phyloP scores from a whole-genome alignment of 1,140 invertebrate genomes.

The Drosophila ironensis region DNA sequence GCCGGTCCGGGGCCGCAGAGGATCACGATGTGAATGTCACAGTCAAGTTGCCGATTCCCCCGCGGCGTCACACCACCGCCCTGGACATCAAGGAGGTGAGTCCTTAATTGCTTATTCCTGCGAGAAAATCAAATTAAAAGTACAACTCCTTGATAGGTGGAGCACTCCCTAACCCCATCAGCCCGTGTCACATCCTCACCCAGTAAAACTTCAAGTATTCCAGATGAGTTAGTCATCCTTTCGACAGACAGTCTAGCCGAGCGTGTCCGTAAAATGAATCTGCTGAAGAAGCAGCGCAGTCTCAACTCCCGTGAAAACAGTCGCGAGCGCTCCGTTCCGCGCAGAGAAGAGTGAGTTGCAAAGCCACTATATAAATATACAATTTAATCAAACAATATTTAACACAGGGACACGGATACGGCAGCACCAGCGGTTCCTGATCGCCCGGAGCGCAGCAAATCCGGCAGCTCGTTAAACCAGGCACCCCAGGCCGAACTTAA shows the following conservation, averaged over 20 bases:
- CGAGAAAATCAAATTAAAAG: not conserved
- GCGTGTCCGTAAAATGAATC: slow-evolving; percentile 85
- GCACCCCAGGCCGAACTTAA: slow-evolving; percentile 39
- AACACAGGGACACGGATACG: slow-evolving; percentile 45
- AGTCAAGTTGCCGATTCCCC: slow-evolving; percentile 86
- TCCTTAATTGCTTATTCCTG: not conserved
- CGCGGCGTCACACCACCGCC: slow-evolving; percentile 83
- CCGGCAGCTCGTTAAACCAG: slow-evolving; percentile 50
- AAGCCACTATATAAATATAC: no score
- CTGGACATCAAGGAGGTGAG: slow-evolving; percentile 83
- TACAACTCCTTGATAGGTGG: slow-evolving; percentile 42
- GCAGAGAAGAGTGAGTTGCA: slow-evolving; percentile 62
- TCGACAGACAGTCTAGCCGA: slow-evolving; percentile 85
- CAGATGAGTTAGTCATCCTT: slow-evolving; percentile 83
- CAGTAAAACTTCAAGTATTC: slow-evolving; percentile 76
- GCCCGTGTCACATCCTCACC: slow-evolving; percentile 82
- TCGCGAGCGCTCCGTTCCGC: slow-evolving; percentile 81
- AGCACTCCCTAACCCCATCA: slow-evolving; percentile 62
- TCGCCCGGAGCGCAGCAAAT: slow-evolving; percentile 75
- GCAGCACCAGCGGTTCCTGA: slow-evolving; percentile 61
- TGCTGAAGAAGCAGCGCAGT: slow-evolving; percentile 83
- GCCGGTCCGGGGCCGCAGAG: slow-evolving; percentile 25
- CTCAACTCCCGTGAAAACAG: slow-evolving; percentile 84
- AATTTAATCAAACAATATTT: not conserved
- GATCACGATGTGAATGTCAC: slow-evolving; percentile 83